phyloP scores from a whole-genome alignment of 1,140 invertebrate species.

The Aphidius gifuensis region DNA sequence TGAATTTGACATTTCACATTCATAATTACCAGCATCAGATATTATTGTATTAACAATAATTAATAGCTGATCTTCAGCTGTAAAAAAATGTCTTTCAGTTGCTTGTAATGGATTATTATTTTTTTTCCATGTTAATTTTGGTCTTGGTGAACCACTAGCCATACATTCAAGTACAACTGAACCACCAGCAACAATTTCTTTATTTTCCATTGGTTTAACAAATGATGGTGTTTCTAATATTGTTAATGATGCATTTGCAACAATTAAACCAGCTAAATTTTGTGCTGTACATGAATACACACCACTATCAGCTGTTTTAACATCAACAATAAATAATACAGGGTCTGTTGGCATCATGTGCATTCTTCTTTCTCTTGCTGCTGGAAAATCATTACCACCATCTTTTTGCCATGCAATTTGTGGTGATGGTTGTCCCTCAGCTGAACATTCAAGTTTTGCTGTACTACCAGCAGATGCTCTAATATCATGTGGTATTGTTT shows the following conservation, averaged over 20 bases:
- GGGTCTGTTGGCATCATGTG: conserved; percentile 89
- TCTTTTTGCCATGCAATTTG: conserved; percentile 92
- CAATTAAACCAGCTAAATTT: conserved; percentile 82
- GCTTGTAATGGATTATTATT: conserved; percentile 71
- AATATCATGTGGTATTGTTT: conserved; percentile 80
- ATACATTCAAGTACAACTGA: conserved; percentile 85
- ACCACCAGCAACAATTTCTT: conserved; percentile 73
- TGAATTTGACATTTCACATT: conserved; percentile 84
- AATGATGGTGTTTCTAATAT: conserved; percentile 85
- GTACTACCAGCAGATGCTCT: conserved; percentile 80
- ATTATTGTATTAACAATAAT: conserved; percentile 78
- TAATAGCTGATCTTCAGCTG: conserved; percentile 80
- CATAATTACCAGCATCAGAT: conserved; percentile 80
- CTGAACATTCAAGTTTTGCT: conserved; percentile 88
- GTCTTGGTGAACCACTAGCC: conserved; percentile 80
- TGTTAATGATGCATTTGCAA: conserved; percentile 84
- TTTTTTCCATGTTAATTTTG: conserved; percentile 86
- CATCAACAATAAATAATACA: conserved; percentile 87
- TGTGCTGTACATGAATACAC: conserved; percentile 91
- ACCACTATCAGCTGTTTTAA: conserved; percentile 83
- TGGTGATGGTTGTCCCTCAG: conserved; percentile 81
- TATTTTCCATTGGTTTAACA: conserved; percentile 80
- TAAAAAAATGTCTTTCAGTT: conserved; percentile 75
- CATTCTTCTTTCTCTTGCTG: conserved; percentile 88
- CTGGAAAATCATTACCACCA: conserved; percentile 92